These are phyloP conservation scores for Oreohelix idahoensis DNA, from an alignment of 1,140 invertebrate species.

Conservation along the genomic window DNA sequence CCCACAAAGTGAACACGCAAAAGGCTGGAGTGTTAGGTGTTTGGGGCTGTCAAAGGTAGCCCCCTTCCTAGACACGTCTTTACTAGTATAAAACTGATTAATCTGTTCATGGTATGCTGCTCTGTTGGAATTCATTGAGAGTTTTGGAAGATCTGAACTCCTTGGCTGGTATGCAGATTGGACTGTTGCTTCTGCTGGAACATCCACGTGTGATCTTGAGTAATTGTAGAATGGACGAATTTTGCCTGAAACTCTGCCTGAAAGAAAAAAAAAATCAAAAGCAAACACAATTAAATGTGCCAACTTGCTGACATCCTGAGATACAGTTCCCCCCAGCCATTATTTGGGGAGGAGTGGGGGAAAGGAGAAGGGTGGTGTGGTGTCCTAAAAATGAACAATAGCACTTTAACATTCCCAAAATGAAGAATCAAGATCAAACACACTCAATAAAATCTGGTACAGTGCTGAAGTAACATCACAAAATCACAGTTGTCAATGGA, in stretches of 20 bases:
- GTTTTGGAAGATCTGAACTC: background rate
- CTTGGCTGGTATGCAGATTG: background rate
- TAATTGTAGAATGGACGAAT: background rate
- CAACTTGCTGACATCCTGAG: background rate
- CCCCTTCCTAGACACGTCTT: background rate
- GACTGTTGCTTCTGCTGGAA: background rate
- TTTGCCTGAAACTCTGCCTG: slow-evolving; percentile 10
- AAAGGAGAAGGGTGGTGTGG: too few species aligned
- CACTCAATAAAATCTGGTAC: too few species aligned
- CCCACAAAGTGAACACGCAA: slow-evolving; percentile 20
- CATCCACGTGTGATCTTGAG: background rate
- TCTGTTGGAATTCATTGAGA: background rate
- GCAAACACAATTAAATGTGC: background rate
- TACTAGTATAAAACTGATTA: background rate
- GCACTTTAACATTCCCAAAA: too few species aligned
- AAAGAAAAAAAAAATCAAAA: background rate
- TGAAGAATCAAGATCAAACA: too few species aligned
- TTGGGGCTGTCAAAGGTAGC: background rate
- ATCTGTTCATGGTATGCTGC: background rate
- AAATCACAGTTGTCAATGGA: too few species aligned
- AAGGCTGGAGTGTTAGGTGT: background rate
- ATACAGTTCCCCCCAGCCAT: too few species aligned
- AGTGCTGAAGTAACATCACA: too few species aligned
- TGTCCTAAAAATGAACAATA: too few species aligned
- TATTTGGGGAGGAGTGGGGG: too few species aligned